Base-by-base conservation (phyloP, 2,888 invertebrate species). In the Dolichopus griseipennis region DNA sequence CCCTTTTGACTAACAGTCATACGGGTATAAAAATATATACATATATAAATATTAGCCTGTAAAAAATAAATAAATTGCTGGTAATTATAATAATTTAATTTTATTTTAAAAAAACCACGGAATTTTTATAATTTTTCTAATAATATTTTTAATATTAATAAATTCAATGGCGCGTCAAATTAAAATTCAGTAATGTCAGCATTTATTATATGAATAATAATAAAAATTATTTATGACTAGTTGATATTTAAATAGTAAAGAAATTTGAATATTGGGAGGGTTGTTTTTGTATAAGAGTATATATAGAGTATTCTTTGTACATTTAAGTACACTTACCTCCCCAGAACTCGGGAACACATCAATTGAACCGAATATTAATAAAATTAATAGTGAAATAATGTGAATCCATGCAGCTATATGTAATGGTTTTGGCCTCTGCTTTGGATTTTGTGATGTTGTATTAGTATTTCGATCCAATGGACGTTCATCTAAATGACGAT, bases 261-360 rank as follows among this genome's bases (percentile, higher is more conserved):
- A 27, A 27, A 27, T 27, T 27, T 27, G n/a, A 27, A 27, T 27
- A 27, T 27, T n/a, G n/a, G 5, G 27, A 27, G 27, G 27, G 27
- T n/a, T n/a, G n/a, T n/a, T n/a, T n/a, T n/a, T n/a, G n/a, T n/a
- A n/a, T n/a, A n/a, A n/a, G n/a, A n/a, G n/a, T n/a, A n/a, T n/a
- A n/a, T n/a, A n/a, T n/a, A n/a, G n/a, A n/a, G n/a, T n/a, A n/a
- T n/a, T n/a, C n/a, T n/a, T n/a, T n/a, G n/a, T n/a, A n/a, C n/a
- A 27, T 27, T 27, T 27, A 1, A 37, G 12, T 12, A 37, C 34
- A 69, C 76, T 78, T 77, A 85, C 85, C 74, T 83, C 81, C 72
- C 85, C 85, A 69, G 85, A 77, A 66, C 81, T 80, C 12, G 84
- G 84, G 70, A 85, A 76, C 61, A 84, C 79, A 75, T 85, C 84